phyloP scores from a whole-genome alignment of 1,140 invertebrate species.

The Conus betulinus region DNA sequence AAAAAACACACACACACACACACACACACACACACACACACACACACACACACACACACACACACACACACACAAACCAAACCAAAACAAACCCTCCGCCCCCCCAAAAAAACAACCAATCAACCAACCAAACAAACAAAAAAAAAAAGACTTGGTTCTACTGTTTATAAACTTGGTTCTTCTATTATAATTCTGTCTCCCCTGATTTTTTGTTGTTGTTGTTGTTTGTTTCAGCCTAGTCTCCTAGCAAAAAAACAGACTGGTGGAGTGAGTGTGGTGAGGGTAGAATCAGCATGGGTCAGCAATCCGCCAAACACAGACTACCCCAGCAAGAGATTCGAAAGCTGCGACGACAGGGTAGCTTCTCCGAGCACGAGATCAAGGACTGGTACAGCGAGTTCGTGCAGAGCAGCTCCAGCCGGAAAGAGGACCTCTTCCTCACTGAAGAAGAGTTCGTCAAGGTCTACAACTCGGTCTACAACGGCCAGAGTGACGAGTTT shows the following conservation, averaged over 20 bases:
- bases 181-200: neutral
- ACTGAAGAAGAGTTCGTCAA: slow-evolving; percentile 47
- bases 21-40: too few relatives aligned
- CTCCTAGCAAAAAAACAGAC: neutral
- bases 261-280: too few relatives aligned
- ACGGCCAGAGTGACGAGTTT: slow-evolving; percentile 54
- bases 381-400: slow-evolving; percentile 37
- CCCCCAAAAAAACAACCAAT: too few relatives aligned
- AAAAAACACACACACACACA: too few relatives aligned
- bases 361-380: slow-evolving; percentile 36
- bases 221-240: neutral
- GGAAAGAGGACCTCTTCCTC: slow-evolving; percentile 1
- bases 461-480: slow-evolving; percentile 60
- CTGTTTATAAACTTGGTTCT: too few relatives aligned
- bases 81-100: too few relatives aligned
- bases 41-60: too few relatives aligned
- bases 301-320: neutral
- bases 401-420: neutral
- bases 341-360: slow-evolving; percentile 7
- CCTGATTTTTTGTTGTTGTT: neutral
- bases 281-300: neutral
- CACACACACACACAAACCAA: too few relatives aligned
- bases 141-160: too few relatives aligned
- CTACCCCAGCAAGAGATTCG: neutral
- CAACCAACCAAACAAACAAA: too few relatives aligned